phyloP scores from a whole-genome alignment of 2,888 invertebrate genomes.

The Scaptomyza caliginosa region DNA sequence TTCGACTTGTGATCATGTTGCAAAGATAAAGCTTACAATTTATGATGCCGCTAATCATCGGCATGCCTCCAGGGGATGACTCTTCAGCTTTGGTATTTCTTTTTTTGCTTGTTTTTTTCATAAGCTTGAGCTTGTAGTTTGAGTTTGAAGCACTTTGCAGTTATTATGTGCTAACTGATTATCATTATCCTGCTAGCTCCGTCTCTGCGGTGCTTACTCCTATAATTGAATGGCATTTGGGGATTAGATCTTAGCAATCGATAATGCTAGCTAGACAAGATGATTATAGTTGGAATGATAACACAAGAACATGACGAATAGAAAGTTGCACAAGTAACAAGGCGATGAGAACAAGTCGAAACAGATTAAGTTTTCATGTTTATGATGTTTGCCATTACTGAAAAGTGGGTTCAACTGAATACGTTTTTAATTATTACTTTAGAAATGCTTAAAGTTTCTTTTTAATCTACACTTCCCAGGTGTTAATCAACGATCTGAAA shows the following conservation, averaged over 20 bases:
- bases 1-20: constrained; percentile 36
- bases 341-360: constrained; percentile 2
- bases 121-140: not conserved
- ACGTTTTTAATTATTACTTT: not conserved
- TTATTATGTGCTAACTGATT: constrained; percentile 76
- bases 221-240: constrained; percentile 23
- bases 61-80: constrained; percentile 56
- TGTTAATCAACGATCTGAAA: not conserved
- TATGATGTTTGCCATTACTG: not conserved
- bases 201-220: not conserved
- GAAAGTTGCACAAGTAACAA: constrained; percentile 41
- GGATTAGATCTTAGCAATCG: constrained; percentile 7
- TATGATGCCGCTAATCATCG: constrained; percentile 62
- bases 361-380: not conserved
- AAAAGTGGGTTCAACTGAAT: not conserved
- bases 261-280: constrained; percentile 24
- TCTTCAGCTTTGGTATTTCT: constrained; percentile 36
- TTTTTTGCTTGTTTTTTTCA: not conserved
- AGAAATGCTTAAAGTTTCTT: not conserved
- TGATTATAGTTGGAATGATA: constrained; percentile 28
- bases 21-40: constrained; percentile 60
- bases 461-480: not conserved
- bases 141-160: constrained; percentile 47
- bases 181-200: constrained; percentile 62
- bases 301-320: constrained; percentile 1